phyloP scores from a whole-genome alignment of 30 jellyfish, hydroid and myxozoan species.

The Hydractinia symbiolongicarpus region DNA sequence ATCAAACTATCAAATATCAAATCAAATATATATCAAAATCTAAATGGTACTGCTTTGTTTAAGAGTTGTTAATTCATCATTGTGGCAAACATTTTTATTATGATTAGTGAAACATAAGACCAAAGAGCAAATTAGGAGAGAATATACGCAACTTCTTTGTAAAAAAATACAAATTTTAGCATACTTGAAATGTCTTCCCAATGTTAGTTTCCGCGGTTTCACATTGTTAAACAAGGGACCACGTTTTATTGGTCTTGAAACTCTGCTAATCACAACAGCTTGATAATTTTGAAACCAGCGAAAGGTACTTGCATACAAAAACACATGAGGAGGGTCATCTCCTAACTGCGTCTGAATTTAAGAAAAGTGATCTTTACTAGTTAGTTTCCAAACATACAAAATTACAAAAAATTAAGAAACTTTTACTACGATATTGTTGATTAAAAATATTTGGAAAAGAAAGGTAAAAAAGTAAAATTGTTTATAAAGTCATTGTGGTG shows the following conservation, averaged over 20 bases:
- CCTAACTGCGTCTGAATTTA: not conserved
- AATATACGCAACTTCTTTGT: not conserved
- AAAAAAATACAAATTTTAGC: not conserved
- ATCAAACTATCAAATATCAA: too few relatives aligned
- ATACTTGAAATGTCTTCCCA: conserved; percentile 90
- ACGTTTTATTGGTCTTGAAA: conserved; percentile 87
- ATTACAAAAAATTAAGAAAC: not conserved
- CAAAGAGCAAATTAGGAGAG: not conserved
- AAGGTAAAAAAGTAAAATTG: not conserved
- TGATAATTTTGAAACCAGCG: conserved; percentile 95
- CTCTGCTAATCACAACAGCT: conserved; percentile 91
- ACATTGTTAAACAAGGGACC: conserved; percentile 61
- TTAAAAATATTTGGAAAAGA: not conserved
- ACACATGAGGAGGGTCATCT: conserved; percentile 71
- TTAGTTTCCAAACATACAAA: too few relatives aligned
- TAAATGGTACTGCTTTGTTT: too few relatives aligned
- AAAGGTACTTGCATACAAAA: conserved; percentile 81
- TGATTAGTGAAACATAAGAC: too few relatives aligned
- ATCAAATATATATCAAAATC: too few relatives aligned
- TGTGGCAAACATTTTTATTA: too few relatives aligned
- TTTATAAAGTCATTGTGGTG: too few relatives aligned
- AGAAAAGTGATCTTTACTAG: not conserved
- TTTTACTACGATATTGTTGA: not conserved
- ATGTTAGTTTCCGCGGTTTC: conserved; percentile 72
- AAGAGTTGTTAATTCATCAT: too few relatives aligned